Percentiles rank a stretch among this genome's conserved stretches.
Evolutionary conservation across 2,797 vertebrate species (phyloP).

Genomic region (Channa striata): DNA sequence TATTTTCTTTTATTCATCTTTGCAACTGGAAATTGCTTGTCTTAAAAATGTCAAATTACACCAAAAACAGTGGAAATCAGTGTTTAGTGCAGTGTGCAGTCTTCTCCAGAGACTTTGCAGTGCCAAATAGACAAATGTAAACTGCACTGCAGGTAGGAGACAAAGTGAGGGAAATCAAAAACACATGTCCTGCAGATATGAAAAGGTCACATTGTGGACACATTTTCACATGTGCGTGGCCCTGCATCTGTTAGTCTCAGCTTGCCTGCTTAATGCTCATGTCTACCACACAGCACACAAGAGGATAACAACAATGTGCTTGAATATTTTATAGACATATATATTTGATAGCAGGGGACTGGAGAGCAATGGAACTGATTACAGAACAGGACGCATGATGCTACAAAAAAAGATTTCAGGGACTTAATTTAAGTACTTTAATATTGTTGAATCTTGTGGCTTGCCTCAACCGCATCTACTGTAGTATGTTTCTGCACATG

Average conservation of each 20-base stretch:
- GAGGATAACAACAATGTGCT: conserved; percentile 1
- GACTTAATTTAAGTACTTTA: conserved; percentile 40
- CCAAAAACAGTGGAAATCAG: conserved; percentile 17
- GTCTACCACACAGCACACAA: background rate
- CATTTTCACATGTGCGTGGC: conserved; percentile 41
- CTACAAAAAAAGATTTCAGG: conserved; percentile 26
- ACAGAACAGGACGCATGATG: background rate
- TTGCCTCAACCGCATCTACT: conserved; percentile 12
- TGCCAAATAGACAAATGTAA: conserved; percentile 29
- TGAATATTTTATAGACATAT: conserved; percentile 53
- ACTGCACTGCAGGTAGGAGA: conserved; percentile 30
- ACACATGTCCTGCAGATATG: conserved; percentile 47
- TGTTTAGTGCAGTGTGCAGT: background rate
- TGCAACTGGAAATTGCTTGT: background rate
- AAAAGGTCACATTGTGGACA: conserved; percentile 64
- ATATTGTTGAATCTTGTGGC: conserved; percentile 37
- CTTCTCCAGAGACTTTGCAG: conserved; percentile 22
- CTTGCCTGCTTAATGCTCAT: conserved; percentile 5
- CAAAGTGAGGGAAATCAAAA: conserved; percentile 37
- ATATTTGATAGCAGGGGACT: conserved; percentile 49
- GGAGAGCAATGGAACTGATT: conserved; percentile 42
- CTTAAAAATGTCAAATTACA: conserved; percentile 2
- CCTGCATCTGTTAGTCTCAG: conserved; percentile 56
- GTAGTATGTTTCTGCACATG: conserved; percentile 31
- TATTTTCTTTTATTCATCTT: background rate